These are phyloP conservation scores for Anorthoa munda DNA, from an alignment of 2,888 invertebrate genomes.

Conservation along the genomic window DNA sequence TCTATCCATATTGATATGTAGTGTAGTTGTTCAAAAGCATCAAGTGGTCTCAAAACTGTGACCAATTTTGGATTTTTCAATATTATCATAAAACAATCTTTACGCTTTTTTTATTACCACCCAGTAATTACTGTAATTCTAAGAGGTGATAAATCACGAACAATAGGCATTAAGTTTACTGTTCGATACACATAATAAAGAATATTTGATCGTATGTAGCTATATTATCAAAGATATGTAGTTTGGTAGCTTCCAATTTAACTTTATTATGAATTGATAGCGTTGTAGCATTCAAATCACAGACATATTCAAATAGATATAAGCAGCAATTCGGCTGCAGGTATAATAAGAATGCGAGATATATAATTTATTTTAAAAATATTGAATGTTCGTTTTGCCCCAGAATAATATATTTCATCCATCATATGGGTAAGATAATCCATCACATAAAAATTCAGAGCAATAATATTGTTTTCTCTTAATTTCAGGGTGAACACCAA, in stretches of 20 bases:
- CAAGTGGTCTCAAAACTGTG: background rate
- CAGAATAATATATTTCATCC: background rate
- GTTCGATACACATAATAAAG: constrained; percentile 2
- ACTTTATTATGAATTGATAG: background rate
- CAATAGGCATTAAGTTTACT: background rate
- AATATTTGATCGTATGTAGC: background rate
- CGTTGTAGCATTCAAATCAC: too few species aligned
- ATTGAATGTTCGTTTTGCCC: background rate
- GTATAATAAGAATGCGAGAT: background rate
- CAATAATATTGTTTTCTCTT: constrained; percentile 60
- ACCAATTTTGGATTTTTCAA: background rate
- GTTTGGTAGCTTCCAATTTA: background rate
- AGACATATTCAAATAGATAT: background rate
- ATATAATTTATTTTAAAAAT: background rate
- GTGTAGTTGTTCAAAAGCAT: background rate
- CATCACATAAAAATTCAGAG: background rate
- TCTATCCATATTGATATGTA: constrained; percentile 19
- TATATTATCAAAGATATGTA: too few species aligned
- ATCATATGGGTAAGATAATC: background rate
- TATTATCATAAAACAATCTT: constrained; percentile 11
- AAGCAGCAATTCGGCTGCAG: too few species aligned
- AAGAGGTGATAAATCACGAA: background rate
- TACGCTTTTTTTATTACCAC: constrained; percentile 21
- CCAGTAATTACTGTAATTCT: constrained; percentile 25
- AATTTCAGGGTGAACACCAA: constrained; percentile 92